These are phyloP conservation scores for Syngnathus acus DNA, from an alignment of 2,797 vertebrate species.

Conservation along the genomic window DNA sequence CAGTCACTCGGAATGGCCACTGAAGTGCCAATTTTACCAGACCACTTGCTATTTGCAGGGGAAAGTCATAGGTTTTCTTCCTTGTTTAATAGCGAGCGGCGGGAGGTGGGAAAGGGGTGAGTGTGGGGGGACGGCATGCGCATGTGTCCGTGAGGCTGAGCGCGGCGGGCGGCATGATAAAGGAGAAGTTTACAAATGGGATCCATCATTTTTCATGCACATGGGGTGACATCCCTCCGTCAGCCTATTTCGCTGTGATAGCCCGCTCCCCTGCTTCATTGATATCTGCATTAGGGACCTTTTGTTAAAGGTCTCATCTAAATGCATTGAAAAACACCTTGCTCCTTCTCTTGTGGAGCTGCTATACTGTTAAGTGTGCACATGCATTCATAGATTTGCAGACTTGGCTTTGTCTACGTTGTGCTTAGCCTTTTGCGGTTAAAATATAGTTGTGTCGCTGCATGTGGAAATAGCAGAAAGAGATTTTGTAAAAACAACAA, in stretches of 20 bases:
- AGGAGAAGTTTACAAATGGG: conserved; percentile 71
- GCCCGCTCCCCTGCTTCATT: conserved; percentile 73
- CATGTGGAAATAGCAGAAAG: conserved; percentile 28
- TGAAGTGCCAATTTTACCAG: conserved; percentile 66
- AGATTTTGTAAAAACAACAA: conserved; percentile 32
- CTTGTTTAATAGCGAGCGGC: conserved; percentile 54
- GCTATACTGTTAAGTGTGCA: conserved; percentile 53
- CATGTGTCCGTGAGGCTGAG: conserved; percentile 16
- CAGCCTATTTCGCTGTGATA: conserved; percentile 73
- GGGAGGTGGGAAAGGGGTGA: conserved; percentile 8
- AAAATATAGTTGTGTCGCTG: conserved; percentile 50
- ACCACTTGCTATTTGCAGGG: conserved; percentile 56
- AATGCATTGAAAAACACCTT: conserved; percentile 78
- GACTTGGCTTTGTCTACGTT: conserved; percentile 73
- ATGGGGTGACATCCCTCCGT: conserved; percentile 70
- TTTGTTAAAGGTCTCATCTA: conserved; percentile 81
- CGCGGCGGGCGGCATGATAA: conserved; percentile 21
- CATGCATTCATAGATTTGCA: conserved; percentile 60
- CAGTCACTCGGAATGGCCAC: conserved; percentile 57
- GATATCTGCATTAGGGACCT: conserved; percentile 80
- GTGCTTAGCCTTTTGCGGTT: conserved; percentile 63
- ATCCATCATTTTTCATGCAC: conserved; percentile 77
- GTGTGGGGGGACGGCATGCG: background rate
- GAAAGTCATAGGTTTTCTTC: conserved; percentile 51
- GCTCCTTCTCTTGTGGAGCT: conserved; percentile 53